phyloP scores from a whole-genome alignment of 2,113 vertebrate species.

The Urocolius indicus region DNA sequence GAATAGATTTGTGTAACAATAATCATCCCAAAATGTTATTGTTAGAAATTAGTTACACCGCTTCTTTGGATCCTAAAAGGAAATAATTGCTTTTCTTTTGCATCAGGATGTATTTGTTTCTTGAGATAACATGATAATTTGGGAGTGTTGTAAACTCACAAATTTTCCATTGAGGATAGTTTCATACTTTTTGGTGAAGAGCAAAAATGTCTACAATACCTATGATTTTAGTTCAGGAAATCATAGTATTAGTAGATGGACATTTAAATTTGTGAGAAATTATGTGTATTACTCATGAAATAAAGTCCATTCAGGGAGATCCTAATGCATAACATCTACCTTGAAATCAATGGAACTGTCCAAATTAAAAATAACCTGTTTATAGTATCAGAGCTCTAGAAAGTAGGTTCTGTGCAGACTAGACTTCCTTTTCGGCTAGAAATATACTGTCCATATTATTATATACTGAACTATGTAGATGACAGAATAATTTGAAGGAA shows the following conservation, averaged over 20 bases:
- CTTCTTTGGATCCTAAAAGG: background rate
- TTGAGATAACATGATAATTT: background rate
- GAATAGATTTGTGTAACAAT: background rate
- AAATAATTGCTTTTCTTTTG: background rate
- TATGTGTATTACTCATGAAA: background rate
- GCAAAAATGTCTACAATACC: background rate
- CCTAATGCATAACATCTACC: background rate
- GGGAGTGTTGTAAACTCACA: background rate
- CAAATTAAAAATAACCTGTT: background rate
- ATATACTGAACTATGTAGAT: background rate
- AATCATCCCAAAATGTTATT: background rate
- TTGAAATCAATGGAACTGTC: background rate
- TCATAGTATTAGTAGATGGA: background rate
- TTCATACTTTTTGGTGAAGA: background rate
- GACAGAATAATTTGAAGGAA: background rate
- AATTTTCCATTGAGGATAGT: background rate
- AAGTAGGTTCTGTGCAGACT: background rate
- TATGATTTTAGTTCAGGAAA: background rate
- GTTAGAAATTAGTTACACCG: background rate
- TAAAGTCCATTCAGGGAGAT: background rate
- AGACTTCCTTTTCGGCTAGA: background rate
- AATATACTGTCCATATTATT: background rate
- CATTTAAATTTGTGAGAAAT: background rate
- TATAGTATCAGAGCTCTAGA: background rate
- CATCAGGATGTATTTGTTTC: background rate